Evolutionary conservation across 2,888 invertebrate genomes (phyloP), one percentile per base, ranked within the genome.

Genomic region (Alcis repandata): DNA sequence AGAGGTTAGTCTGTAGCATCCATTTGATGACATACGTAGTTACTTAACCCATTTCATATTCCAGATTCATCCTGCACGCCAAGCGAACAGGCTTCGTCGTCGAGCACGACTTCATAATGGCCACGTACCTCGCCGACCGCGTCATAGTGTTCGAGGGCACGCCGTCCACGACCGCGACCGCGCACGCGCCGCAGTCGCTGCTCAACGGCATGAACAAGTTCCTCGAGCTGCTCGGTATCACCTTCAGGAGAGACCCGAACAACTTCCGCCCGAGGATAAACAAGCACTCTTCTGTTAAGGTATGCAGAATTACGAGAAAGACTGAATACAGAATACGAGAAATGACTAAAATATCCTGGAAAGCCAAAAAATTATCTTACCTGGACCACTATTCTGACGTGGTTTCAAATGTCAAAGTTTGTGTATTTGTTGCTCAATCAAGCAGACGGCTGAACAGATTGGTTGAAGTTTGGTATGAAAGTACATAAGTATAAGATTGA

Each of bases 61-160:
- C 13, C 87, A 96, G 96, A 80, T 99, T 99, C 87, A 99, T 99
- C 86, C 95, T 99, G 46, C 99, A 99, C 83, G 99, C 99, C 0
- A 99, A 99, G 94, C 98, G 99, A 89, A 99, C 99, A 8, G 99
- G 99, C 11, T 99, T 99, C 88, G 97, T 99, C 15, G 99, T 99
- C 1, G 99, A 99, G 95, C 99, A 99, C 96, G 99, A 99, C 94
- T 99, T 99, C 89, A 99, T 99, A 74, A 99, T 99, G 99, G 99
- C 99, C 15, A 99, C 99, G 0, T 99, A 99, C 89, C 94, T 99
- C 70, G 98, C 99, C 0, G 99, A 99, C 89, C 95, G 99, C 46
- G 99, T 99, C 2, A 99, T 99, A 74, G 99, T 99, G 53, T 99
- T 99, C 87, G 99, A 99, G 84, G 99, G 99, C 52, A 93, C 93